These are phyloP conservation scores for Gymnocephalus cernua DNA, from an alignment of 2,113 vertebrate species.

Conservation along the genomic window DNA sequence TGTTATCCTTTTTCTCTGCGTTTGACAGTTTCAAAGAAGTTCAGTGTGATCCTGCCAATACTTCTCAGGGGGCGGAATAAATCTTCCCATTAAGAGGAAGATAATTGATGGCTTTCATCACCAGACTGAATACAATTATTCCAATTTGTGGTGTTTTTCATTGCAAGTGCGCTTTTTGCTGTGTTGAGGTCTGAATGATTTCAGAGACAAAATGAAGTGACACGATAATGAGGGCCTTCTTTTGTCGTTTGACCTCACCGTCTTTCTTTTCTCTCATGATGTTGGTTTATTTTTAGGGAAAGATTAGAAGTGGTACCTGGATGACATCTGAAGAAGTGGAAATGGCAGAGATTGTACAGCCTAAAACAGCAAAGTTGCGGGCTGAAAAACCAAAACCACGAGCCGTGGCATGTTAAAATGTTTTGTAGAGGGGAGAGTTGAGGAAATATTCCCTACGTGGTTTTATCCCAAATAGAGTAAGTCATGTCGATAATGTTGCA, in stretches of 20 bases:
- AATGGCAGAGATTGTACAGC: neutral
- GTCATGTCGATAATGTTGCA: conserved; percentile 19
- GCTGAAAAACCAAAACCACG: neutral
- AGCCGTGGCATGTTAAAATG: neutral
- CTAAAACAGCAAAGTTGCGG: no score
- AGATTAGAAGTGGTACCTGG: conserved; percentile 34
- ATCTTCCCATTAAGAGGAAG: conserved; percentile 65
- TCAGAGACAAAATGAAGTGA: conserved; percentile 63
- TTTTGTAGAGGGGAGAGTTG: neutral
- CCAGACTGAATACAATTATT: conserved; percentile 68
- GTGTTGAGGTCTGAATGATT: conserved; percentile 63
- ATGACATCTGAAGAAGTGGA: conserved; percentile 3
- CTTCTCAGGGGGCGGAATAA: conserved; percentile 69
- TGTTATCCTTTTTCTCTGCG: conserved; percentile 19
- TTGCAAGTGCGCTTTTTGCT: conserved; percentile 51
- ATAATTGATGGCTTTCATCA: conserved; percentile 80
- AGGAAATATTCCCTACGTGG: neutral
- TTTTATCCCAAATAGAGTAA: neutral
- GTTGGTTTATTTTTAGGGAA: conserved; percentile 23
- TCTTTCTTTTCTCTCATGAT: conserved; percentile 11
- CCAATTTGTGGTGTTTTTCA: conserved; percentile 55
- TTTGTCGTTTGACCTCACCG: conserved; percentile 47
- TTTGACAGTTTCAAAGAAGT: conserved; percentile 49
- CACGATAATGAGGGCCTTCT: conserved; percentile 63
- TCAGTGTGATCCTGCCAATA: conserved; percentile 49